Evolutionary conservation across 2,888 invertebrate species (phyloP), one percentile per base, ranked within the genome.

Genomic region (Julus scanicus): DNA sequence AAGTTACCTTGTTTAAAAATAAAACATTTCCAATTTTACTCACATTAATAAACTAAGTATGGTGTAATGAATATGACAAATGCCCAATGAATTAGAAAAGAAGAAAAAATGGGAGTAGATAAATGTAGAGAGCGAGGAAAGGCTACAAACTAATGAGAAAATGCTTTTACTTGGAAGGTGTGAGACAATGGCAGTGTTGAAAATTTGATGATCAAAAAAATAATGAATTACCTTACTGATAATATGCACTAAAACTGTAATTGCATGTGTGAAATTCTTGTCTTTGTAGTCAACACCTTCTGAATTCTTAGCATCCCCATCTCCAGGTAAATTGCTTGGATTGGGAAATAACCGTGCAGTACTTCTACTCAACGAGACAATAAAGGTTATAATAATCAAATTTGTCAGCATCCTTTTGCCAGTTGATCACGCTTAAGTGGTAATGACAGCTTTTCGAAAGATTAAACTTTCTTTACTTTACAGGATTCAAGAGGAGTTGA

Each of bases 231-330:
- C 71, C 71, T 29, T 71, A 11, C 37, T 71, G n/a, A 63, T 63
- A n/a, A n/a, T n/a, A 37, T 71, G 71, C 29, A 39, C 20, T 3
- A 85, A 20, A 85, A 49, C 15, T 85, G 40, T 40, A 40, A n/a
- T 20, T 84, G 48, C 17, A 44, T n/a, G n/a, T 40, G 37, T 84
- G n/a, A 85, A 85, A 85, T 29, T 71, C n/a, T 71, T 71, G 29
- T 71, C 71, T 86, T 86, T 88, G 39, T 49, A 86, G 88, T 88
- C 63, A 8, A 92, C 92, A 29, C 91, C 93, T 17, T 90, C 91
- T 63, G 93, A 94, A 40, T 94, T 94, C 90, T 89, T 94, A 15
- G 91, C 92, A 88, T 90, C 90, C 48, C 94, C 94, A 6, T 93
- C 92, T 83, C 92, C 92, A 13, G 92, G 93, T 87, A 94, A 93